Base-by-base conservation (phyloP, 2,113 vertebrate genomes). In the Gambusia affinis region DNA sequence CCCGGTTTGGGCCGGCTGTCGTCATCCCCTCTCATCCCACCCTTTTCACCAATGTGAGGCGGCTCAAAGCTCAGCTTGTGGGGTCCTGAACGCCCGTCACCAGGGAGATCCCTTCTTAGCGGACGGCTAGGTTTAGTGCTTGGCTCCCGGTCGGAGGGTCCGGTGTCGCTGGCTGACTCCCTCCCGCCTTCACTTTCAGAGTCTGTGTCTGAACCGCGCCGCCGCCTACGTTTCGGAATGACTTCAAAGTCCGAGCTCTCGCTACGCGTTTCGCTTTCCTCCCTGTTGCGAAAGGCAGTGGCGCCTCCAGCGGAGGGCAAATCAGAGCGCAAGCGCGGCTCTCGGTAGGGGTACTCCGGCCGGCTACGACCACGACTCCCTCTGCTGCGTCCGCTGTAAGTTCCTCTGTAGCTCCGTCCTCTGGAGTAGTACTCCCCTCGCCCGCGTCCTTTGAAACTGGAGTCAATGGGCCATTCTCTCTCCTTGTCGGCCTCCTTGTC, bases 171-270 rank as follows among this genome's bases (percentile, higher is more conserved):
- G 1, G 98, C 96, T 1, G 97, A 98, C 89, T 99, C 98, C 0
- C 96, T 94, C 33, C 96, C 93, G 29, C 96, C 93, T 89, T 98
- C 98, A 0, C 97, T 99, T 87, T 99, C 98, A n/a, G 98, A 97
- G 85, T 99, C 98, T 0, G 98, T 98, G 91, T 99, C 96, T 0
- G 98, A 99, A 54, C 97, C 97, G 0, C 96, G 94, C 39, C 97
- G 95, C 0, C 98, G 90, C 7, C 97, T 92, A 3, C 98, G 95
- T 80, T 99, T 99, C 0, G 98, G 98, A 78, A 99, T 93, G 0
- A 98, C 96, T 85, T 99, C 98, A 85, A 98, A 97, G 89, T 99
- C 98, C 0, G 98, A 99, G 87, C 97, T 99, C 90, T 99, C 98
- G 6, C 98, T 99, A 19, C 97, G 96, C 0, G 98, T 99, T 89